Conservation (phyloP, 2,888 invertebrate genomes). For the Mythimna impura region DNA sequence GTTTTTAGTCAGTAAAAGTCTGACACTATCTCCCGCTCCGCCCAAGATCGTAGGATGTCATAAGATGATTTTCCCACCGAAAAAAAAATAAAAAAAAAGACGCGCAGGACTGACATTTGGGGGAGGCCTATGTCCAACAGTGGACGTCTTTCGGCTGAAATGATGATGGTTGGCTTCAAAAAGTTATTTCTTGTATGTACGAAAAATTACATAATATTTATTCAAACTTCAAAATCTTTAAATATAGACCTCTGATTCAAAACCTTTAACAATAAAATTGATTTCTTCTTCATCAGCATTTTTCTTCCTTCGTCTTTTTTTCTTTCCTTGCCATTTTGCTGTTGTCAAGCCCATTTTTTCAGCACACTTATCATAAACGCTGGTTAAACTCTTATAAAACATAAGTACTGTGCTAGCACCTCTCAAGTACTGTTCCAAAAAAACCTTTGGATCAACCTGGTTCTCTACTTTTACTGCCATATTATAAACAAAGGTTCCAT, state of each 20-base stretch:
- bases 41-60: no score
- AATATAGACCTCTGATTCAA: constrained; percentile 84
- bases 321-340: constrained; percentile 72
- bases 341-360: constrained; percentile 76
- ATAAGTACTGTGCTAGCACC: constrained; percentile 79
- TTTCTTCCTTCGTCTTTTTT: constrained; percentile 73
- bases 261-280: constrained; percentile 81
- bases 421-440: constrained; percentile 87
- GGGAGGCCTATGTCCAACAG: no score
- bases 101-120: no score
- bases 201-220: constrained; percentile 15
- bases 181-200: background rate
- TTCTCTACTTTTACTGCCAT: constrained; percentile 91
- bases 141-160: no score
- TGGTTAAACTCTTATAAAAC: constrained; percentile 81
- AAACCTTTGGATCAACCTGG: constrained; percentile 88
- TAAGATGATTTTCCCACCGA: no score
- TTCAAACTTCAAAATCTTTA: constrained; percentile 47
- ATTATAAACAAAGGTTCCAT: constrained; percentile 95
- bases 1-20: no score
- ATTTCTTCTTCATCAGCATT: constrained; percentile 73
- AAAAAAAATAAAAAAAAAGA: no score
- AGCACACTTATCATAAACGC: constrained; percentile 71
- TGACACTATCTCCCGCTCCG: no score
- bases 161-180: background rate